Evolutionary conservation across 1,140 invertebrate genomes (phyloP).

Genomic region (Tribolium castaneum): DNA sequence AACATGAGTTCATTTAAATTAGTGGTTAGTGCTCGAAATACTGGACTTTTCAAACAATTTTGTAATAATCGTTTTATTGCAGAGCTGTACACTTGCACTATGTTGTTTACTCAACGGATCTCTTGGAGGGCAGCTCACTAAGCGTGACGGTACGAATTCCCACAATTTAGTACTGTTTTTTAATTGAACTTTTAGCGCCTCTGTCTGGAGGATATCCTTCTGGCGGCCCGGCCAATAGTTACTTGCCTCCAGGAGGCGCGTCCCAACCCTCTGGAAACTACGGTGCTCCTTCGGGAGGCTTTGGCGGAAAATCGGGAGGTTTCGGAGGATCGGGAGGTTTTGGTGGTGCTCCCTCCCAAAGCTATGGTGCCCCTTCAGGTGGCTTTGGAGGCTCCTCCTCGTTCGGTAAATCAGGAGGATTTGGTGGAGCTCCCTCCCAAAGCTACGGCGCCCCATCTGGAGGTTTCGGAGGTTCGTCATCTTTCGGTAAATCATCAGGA

Average conservation of each 20-base stretch:
- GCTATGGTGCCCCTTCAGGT: slow-evolving; percentile 60
- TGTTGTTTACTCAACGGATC: slow-evolving; percentile 50
- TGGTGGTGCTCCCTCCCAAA: slow-evolving; percentile 42
- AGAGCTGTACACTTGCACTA: slow-evolving; percentile 53
- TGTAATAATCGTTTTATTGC: slow-evolving; percentile 18
- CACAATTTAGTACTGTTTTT: neutral
- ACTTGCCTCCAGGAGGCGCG: slow-evolving; percentile 54
- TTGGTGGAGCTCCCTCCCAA: slow-evolving; percentile 54
- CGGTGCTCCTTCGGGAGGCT: slow-evolving; percentile 60
- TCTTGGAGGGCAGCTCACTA: slow-evolving; percentile 51
- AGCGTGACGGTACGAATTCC: slow-evolving; percentile 57
- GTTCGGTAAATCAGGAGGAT: neutral
- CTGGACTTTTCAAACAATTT: neutral
- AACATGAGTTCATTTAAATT: slow-evolving; percentile 42
- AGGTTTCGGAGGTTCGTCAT: slow-evolving; percentile 35
- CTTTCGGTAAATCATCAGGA: neutral
- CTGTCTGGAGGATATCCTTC: slow-evolving; percentile 55
- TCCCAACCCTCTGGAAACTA: slow-evolving; percentile 56
- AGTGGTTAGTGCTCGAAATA: slow-evolving; percentile 28
- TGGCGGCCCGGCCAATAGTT: slow-evolving; percentile 52
- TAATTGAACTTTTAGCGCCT: slow-evolving; percentile 44
- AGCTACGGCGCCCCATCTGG: slow-evolving; percentile 58
- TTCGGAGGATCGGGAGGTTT: slow-evolving; percentile 38
- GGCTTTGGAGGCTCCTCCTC: slow-evolving; percentile 22
- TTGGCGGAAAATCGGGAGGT: neutral